phyloP scores from a whole-genome alignment of 1,140 invertebrate species.

The Drosophila bocki region DNA sequence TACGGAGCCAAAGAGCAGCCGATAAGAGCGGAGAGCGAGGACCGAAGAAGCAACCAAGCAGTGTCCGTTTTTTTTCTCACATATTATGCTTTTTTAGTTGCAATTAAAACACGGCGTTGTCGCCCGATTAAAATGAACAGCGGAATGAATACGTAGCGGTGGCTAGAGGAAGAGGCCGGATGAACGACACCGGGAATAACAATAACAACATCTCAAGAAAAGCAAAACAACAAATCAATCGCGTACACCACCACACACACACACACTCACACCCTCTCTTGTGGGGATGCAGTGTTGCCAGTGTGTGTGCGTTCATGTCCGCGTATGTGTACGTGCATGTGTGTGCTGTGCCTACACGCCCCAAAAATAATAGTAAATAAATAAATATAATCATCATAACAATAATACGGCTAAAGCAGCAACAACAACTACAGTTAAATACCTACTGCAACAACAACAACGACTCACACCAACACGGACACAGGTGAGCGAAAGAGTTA shows the following conservation, averaged over 20 bases:
- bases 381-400: slow-evolving; percentile 6
- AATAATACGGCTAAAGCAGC: slow-evolving; percentile 11
- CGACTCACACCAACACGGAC: not conserved
- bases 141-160: slow-evolving; percentile 26
- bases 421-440: slow-evolving; percentile 25
- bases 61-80: slow-evolving; percentile 1
- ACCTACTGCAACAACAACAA: slow-evolving; percentile 18
- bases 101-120: slow-evolving; percentile 15
- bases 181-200: slow-evolving; percentile 5
- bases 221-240: slow-evolving; percentile 31
- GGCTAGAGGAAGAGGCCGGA: slow-evolving; percentile 21
- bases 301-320: slow-evolving; percentile 23
- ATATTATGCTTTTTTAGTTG: slow-evolving; percentile 7
- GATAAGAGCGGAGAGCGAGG: slow-evolving; percentile 4
- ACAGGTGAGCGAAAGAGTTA: slow-evolving; percentile 16
- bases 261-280: not conserved
- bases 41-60: slow-evolving; percentile 7
- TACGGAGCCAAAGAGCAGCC: not conserved
- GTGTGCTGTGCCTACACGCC: slow-evolving; percentile 20
- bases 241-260: slow-evolving; percentile 10
- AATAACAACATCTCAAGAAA: slow-evolving; percentile 9
- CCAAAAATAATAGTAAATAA: slow-evolving; percentile 3
- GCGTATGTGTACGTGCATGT: slow-evolving; percentile 27
- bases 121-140: slow-evolving; percentile 50
- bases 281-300: slow-evolving; percentile 25